A percentile compares a stretch with the other conserved stretches of the same genome.
These are phyloP conservation scores for Athene cunicularia DNA, from an alignment of 2,113 vertebrate genomes.

Conservation along the genomic window DNA sequence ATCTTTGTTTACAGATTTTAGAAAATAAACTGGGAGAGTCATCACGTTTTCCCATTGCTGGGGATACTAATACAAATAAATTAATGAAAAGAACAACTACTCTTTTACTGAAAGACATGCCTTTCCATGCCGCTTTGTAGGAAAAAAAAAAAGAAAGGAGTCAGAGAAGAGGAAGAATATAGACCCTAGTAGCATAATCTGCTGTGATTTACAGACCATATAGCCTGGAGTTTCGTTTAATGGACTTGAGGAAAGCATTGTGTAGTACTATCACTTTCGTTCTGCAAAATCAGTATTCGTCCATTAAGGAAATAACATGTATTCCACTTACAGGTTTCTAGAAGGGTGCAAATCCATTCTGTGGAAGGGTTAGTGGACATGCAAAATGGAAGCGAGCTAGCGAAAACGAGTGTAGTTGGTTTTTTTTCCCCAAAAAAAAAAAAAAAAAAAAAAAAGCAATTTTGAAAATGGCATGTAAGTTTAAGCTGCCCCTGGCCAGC, in stretches of 20 bases:
- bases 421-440: not conserved
- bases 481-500: constrained; percentile 58
- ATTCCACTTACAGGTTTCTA: constrained; percentile 16
- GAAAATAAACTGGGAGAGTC: not conserved
- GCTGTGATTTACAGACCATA: not conserved
- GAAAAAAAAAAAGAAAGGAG: not conserved
- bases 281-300: constrained; percentile 19
- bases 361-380: not conserved
- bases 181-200: not conserved
- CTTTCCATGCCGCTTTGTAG: not conserved
- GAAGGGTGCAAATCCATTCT: not conserved
- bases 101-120: not conserved
- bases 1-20: not conserved
- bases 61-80: not conserved
- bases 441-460: not conserved
- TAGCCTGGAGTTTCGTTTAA: constrained; percentile 29
- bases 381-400: not conserved
- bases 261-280: not conserved
- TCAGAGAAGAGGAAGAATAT: not conserved
- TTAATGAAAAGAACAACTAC: not conserved
- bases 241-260: not conserved
- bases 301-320: constrained; percentile 15
- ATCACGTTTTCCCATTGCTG: not conserved
- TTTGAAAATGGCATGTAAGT: constrained; percentile 52
- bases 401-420: not conserved